Percentiles rank a stretch among this genome's conserved stretches.
Evolutionary conservation across 2,888 invertebrate species (phyloP).

Genomic region (Syritta pipiens): DNA sequence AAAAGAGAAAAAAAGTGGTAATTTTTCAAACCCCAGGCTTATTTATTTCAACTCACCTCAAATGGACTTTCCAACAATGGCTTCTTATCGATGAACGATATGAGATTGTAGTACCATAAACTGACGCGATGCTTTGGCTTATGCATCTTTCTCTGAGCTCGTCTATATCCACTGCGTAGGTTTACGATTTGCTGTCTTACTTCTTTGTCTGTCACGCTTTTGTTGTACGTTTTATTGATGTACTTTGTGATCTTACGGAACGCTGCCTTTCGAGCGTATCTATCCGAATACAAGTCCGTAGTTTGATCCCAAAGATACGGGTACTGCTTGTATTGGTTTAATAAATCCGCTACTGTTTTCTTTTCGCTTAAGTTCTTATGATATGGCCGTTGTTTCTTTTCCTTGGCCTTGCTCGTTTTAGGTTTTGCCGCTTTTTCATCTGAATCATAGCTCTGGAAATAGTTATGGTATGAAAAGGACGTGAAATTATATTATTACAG

Average conservation of each 20-base stretch:
- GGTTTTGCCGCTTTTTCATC: background rate
- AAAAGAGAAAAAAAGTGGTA: too few species aligned
- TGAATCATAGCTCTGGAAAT: constrained; percentile 33
- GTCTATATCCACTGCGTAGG: constrained; percentile 39
- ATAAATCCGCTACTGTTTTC: constrained; percentile 36
- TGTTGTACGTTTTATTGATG: constrained; percentile 34
- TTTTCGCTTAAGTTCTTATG: constrained; percentile 29
- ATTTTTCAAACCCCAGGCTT: too few species aligned
- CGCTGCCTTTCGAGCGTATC: constrained; percentile 33
- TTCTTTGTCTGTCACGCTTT: constrained; percentile 36
- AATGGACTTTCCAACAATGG: constrained; percentile 4
- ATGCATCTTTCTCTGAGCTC: constrained; percentile 35
- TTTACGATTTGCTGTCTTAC: constrained; percentile 33
- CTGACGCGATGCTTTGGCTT: constrained; percentile 22
- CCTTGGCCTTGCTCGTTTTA: background rate
- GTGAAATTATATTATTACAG: background rate
- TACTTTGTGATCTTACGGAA: constrained; percentile 22
- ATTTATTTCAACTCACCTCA: constrained; percentile 32
- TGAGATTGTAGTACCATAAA: constrained; percentile 47
- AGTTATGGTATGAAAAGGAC: background rate
- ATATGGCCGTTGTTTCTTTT: background rate
- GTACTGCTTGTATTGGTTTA: constrained; percentile 46
- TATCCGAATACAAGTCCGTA: constrained; percentile 21
- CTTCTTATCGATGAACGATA: constrained; percentile 49
- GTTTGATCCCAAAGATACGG: constrained; percentile 44